A percentile compares a stretch with the other conserved stretches of the same genome.
phyloP scores from a whole-genome alignment of 1,140 invertebrate genomes.

The Marisa cornuarietis region DNA sequence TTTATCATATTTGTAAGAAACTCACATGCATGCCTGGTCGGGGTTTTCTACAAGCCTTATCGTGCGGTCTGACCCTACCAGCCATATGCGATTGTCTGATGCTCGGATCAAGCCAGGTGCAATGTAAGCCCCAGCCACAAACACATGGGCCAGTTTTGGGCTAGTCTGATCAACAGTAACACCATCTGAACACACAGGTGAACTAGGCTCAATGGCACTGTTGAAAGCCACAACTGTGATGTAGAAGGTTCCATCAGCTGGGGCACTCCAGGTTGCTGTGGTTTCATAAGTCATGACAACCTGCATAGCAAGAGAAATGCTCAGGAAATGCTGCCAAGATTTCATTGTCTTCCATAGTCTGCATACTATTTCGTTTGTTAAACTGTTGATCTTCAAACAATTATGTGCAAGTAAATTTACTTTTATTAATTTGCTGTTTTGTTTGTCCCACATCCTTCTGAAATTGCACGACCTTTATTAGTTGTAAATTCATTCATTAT shows the following conservation, averaged over 20 bases:
- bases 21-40: conserved; percentile 36
- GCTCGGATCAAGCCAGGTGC: conserved; percentile 28
- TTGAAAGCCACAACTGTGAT: conserved; percentile 45
- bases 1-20: not conserved
- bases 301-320: not conserved
- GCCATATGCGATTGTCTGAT: not conserved
- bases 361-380: too few relatives aligned
- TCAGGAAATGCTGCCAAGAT: too few relatives aligned
- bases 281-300: conserved; percentile 32
- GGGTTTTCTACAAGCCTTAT: conserved; percentile 23
- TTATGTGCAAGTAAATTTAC: too few relatives aligned
- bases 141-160: conserved; percentile 25
- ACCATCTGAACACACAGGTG: conserved; percentile 48
- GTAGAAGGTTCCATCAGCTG: conserved; percentile 34
- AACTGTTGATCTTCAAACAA: too few relatives aligned
- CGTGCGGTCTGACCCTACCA: conserved; percentile 19
- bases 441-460: too few relatives aligned
- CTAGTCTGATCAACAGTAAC: conserved; percentile 29
- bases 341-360: too few relatives aligned
- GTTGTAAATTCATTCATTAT: too few relatives aligned
- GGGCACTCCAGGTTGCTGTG: conserved; percentile 22
- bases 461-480: too few relatives aligned
- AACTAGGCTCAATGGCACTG: conserved; percentile 32
- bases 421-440: too few relatives aligned
- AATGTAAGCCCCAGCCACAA: conserved; percentile 23